Percentiles rank a stretch among this genome's conserved stretches.
These are phyloP conservation scores for Dufourea novaeangliae DNA, from an alignment of 1,140 invertebrate species.

Conservation along the genomic window DNA sequence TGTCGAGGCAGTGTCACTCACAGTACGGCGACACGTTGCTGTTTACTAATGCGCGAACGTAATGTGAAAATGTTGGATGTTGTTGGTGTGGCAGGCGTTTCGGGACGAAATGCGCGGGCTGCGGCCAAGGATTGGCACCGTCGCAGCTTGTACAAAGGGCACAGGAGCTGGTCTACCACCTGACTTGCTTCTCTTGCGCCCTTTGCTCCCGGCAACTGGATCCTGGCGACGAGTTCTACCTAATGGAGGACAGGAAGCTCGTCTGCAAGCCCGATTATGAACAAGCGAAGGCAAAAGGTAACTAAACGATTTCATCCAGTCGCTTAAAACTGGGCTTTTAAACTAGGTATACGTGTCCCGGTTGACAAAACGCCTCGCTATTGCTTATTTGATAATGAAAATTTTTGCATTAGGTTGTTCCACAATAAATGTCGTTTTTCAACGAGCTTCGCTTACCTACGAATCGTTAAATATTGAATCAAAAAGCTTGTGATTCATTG, in stretches of 20 bases:
- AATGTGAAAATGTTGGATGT: slow-evolving; percentile 83
- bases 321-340: too few relatives aligned
- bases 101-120: slow-evolving; percentile 98
- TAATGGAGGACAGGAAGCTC: slow-evolving; percentile 98
- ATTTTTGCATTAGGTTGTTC: too few relatives aligned
- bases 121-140: slow-evolving; percentile 97
- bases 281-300: slow-evolving; percentile 95
- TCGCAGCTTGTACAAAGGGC: slow-evolving; percentile 97
- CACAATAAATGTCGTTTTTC: too few relatives aligned
- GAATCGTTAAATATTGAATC: too few relatives aligned
- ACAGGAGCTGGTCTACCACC: slow-evolving; percentile 97
- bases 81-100: slow-evolving; percentile 93
- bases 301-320: slow-evolving; percentile 18
- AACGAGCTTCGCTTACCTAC: too few relatives aligned
- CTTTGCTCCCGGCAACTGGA: slow-evolving; percentile 97
- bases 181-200: slow-evolving; percentile 98
- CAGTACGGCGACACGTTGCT: slow-evolving; percentile 8
- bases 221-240: slow-evolving; percentile 98
- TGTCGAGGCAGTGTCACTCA: background rate
- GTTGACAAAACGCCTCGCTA: too few relatives aligned
- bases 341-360: too few relatives aligned
- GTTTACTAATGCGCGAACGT: slow-evolving; percentile 77
- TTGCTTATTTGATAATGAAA: too few relatives aligned
- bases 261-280: slow-evolving; percentile 99
- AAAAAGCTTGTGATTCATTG: too few relatives aligned